Evolutionary conservation across 2,113 vertebrate genomes (phyloP), one percentile per base, ranked within the genome.

Genomic region (Percopsis transmontana): DNA sequence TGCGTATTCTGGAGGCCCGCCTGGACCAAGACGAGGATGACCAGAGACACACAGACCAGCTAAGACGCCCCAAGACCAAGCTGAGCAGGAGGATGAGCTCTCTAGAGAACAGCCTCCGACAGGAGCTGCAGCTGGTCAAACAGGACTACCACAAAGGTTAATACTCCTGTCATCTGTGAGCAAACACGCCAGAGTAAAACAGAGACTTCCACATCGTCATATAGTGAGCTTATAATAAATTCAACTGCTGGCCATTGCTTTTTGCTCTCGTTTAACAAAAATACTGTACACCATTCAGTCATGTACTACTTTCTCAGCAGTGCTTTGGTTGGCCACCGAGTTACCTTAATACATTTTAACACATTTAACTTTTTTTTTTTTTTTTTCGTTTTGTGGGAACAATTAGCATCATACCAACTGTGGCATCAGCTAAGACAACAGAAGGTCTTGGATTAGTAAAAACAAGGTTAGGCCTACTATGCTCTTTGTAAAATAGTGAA

Each of bases 101-200:
- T 58, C 59, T 94, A 76, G 91, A 95, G 91, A 89, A 81, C 58
- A 73, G 76, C 67, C 80, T 96, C 45, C 91, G 91, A 83, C 81
- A 80, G 40, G 92, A 94, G 77, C 74, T 94, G 72, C 90, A 94
- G 77, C 88, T 93, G 90, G 90, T 94, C 63, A 91, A 92, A 73
- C 89, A 67, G 45, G 90, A 96, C 52, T 92, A 94, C 65, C 91
- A 90, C 85, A 90, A 92, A 90, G 93, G 93, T 95, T 33, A 75
- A 86, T 89, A 44, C 18, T 3, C 15, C 76, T 83, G 74, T 84
- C 83, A 84, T 55, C 68, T 33, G 40, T 53, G 41, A 62, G 71
- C 38, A 87, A 85, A 85, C 75, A 74, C 8, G 53, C n/a, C 39
- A 50, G 27, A 20, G n/a, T n/a, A n/a, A n/a, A 39, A 15, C 10